Base-by-base conservation (phyloP, 2,113 vertebrate genomes). In the Trogon melanurus region DNA sequence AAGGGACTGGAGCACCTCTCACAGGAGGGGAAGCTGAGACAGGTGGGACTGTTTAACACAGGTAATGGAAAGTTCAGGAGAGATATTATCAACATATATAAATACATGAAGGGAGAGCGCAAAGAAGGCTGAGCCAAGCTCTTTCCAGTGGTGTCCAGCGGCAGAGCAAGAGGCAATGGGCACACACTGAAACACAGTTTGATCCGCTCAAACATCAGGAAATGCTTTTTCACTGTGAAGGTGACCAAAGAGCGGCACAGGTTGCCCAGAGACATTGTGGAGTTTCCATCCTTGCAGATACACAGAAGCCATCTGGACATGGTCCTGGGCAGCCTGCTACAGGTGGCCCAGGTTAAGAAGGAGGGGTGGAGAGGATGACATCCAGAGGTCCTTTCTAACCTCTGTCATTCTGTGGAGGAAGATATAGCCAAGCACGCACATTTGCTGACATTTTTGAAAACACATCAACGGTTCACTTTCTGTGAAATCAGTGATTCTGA, bases 381-480 rank as follows among this genome's bases (percentile, higher is more conserved):
- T 65, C 34, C 34, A 74, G 25, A 82, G 9, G 18, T 65, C 41
- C 60, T 11, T 85, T 88, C 47, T 50, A 82, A 65, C 14, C 51
- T 81, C 56, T 30, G 19, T 16, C 15, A 81, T 72, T 69, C 13
- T 27, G 34, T 45, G 23, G 58, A 87, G 78, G 34, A 91, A 57
- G 54, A 70, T 7, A 85, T 1, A 88, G 48, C 30, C 44, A 81
- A 79, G 38, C 44, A 58, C 17, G 30, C 11, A 47, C 17, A 21
- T 30, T 58, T 83, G 50, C 12, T 44, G 41, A 78, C 32, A 88
- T 73, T 93, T 92, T 62, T n/a, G 53, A 88, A 87, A 92, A 48
- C 11, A 58, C 12, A 61, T 57, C 32, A 54, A 11, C 47, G 14
- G 10, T 48, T 88, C 70, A 36, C 32, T 70, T 73, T 29, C 76